Evolutionary conservation across 2,113 vertebrate species (phyloP).

Genomic region (Labeo catla): DNA sequence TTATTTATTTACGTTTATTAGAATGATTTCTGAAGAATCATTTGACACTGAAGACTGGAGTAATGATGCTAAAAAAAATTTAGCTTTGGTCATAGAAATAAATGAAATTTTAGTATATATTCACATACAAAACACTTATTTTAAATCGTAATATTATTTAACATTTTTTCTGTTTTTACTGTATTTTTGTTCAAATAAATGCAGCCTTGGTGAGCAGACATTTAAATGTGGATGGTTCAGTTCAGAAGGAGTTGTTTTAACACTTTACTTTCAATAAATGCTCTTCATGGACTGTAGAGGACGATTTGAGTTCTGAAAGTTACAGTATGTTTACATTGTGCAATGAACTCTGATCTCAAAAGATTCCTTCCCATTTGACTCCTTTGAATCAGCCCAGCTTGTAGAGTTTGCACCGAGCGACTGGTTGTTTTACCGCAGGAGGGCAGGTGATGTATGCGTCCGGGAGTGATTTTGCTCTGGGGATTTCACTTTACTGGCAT

Average conservation of each 20-base stretch:
- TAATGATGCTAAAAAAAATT: background rate
- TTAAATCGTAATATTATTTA: background rate
- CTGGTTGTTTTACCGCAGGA: background rate
- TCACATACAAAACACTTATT: background rate
- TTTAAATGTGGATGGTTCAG: too few species aligned
- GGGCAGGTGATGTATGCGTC: conserved; percentile 15
- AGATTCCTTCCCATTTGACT: background rate
- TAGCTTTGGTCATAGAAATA: background rate
- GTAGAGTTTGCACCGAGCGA: background rate
- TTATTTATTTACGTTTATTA: too few species aligned
- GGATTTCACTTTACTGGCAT: conserved; percentile 79
- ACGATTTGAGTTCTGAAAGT: background rate
- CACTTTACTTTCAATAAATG: background rate
- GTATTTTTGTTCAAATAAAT: background rate
- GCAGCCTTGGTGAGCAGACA: background rate
- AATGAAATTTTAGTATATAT: background rate
- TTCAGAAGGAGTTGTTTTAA: background rate
- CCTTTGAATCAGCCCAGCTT: background rate
- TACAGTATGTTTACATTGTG: background rate
- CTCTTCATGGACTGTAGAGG: background rate
- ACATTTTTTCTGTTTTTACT: background rate
- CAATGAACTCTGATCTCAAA: background rate
- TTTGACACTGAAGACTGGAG: background rate
- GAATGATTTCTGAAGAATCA: background rate
- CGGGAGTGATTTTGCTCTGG: conserved; percentile 70